Base-by-base conservation (phyloP, 2,888 invertebrate genomes). In the Heliothis peltigera region DNA sequence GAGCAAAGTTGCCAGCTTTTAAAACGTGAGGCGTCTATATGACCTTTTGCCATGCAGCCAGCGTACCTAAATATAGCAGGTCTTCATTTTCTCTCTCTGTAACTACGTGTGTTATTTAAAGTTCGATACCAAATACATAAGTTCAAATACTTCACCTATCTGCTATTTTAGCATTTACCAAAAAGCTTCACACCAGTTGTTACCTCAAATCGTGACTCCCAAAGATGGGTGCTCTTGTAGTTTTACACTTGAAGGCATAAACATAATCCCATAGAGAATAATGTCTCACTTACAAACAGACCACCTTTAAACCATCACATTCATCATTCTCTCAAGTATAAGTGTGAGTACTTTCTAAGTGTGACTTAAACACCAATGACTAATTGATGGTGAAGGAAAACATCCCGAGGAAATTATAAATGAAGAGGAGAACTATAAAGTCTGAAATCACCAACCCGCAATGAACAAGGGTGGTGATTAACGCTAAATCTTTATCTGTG, bases 201-300 rank as follows among this genome's bases (percentile, higher is more conserved):
- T 39, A 49, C 15, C 47, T 22, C 15, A 1, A 44, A 18, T 46
- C 66, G 73, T 72, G 51, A 55, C 73, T 47, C 19, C 51, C 54
- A 8, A 58, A 58, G 22, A 58, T 47, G 43, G 28, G 22, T 43
- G 7, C 7, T 52, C 19, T 55, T 44, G n/a, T 39, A 25, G 35
- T 8, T 35, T 43, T 47, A 35, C 47, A 52, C 6, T 15, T 39
- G 1, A 57, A 25, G 53, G 46, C 1, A 18, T 32, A 35, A 25
- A 42, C 8, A 12, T 15, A 25, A 63, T 15, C 7, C 42, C 18
- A 15, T 4, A 0, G n/a, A 10, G 17, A 17, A 55, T 47, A 52
- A 72, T 59, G 7, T 58, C 66, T 59, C 35, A 66, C 28, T 70
- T 19, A 32, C 12, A 35, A 28, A 8, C 32, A 19, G 15, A n/a